phyloP scores from a whole-genome alignment of 2,113 vertebrate species.

The Pterophyllum scalare region DNA sequence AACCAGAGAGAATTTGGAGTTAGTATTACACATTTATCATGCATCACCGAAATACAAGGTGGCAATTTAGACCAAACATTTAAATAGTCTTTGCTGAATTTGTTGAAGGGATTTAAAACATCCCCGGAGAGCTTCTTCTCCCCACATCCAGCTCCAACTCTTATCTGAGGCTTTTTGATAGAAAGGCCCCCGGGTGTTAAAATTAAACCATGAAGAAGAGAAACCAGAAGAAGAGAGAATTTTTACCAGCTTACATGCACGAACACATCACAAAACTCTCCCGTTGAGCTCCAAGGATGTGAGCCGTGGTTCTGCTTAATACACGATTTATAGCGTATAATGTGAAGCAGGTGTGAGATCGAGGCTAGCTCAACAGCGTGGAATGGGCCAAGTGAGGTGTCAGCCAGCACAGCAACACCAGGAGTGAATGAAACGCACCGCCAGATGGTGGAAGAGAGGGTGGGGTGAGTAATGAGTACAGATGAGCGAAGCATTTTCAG shows the following conservation, averaged over 20 bases:
- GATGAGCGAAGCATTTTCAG: conserved; percentile 30
- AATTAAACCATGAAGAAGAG: conserved; percentile 47
- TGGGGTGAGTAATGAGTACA: conserved; percentile 27
- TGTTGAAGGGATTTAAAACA: conserved; percentile 21
- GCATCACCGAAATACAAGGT: not conserved
- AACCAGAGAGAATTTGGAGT: not conserved
- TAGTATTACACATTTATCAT: not conserved
- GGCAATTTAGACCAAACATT: not conserved
- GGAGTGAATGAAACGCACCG: conserved; percentile 19
- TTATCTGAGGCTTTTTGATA: conserved; percentile 22
- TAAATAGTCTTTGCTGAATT: not conserved
- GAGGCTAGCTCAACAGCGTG: conserved; percentile 13
- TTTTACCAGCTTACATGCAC: conserved; percentile 29
- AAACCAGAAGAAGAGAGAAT: not conserved
- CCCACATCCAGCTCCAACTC: conserved; percentile 1
- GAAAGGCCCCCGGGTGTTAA: conserved; percentile 3
- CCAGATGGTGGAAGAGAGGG: not conserved
- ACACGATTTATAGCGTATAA: conserved; percentile 59
- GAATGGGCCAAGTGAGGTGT: conserved; percentile 41
- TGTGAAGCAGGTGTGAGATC: conserved; percentile 68
- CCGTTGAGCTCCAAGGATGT: conserved; percentile 34
- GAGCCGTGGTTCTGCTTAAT: conserved; percentile 50
- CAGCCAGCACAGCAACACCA: conserved; percentile 30
- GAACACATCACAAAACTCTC: conserved; percentile 16
- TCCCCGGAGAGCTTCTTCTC: not conserved